Base-by-base conservation (phyloP, 2,113 vertebrate genomes). In the Ochotona princeps region DNA sequence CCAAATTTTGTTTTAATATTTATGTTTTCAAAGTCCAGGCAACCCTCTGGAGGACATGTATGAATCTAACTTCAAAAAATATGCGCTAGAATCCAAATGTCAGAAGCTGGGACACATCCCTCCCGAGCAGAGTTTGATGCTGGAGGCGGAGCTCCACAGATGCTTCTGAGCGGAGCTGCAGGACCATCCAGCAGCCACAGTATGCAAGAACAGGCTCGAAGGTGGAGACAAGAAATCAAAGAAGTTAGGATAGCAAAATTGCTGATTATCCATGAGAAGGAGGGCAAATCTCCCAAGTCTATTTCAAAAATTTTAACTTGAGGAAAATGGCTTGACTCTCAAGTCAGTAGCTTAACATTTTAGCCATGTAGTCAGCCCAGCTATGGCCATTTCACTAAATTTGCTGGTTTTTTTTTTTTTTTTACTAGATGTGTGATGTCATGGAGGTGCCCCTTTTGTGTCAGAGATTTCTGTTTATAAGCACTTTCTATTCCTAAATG, bases 1-100 rank as follows among this genome's bases (percentile, higher is more conserved):
- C 75, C 54, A 93, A 92, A 93, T 90, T 95, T 80, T 75, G 60
- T 83, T 65, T 82, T 83, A 60, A 76, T 84, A 44, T 93, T 69
- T 87, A 72, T 67, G 32, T 28, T 75, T 87, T 28, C 28, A 70
- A 92, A 91, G 72, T 84, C 20, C 74, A 83, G 73, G 44, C 81
- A 76, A 32, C 73, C 94, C 26, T 65, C 78, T 70, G 28, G 67
- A 61, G 93, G 73, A 23, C 70, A 25, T 26, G 13, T 15, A 35
- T 60, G 65, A 66, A 78, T 93, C 30, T 92, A 44, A 90, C 89
- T 90, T 89, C 74, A 18, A 91, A 90, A 26, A 28, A 13, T 4
- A 57, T 38, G 21, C 35, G 13, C 65, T 2, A 2, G 65, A 35
- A 74, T 35, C 60, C 47, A n/a, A 47, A 67, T 14, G 86, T 73